Evolutionary conservation across 2,888 invertebrate species (phyloP), one percentile per base, ranked within the genome.

Genomic region (Drosophila robusta): DNA sequence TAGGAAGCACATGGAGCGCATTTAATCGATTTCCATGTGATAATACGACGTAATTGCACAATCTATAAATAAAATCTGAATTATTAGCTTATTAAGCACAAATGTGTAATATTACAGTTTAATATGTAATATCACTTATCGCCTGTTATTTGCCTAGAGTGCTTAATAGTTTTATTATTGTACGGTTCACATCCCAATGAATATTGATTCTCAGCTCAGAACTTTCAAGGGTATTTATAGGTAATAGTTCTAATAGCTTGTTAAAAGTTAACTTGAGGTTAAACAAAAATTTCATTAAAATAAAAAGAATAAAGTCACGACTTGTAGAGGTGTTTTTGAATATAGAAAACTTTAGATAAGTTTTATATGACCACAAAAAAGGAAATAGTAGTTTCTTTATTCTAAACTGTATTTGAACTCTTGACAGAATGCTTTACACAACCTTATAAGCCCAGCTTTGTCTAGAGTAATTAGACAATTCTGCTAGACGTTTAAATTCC

Each of bases 31-130:
- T 56, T 58, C 9, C 18, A 36, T 32, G 38, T 34, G 44, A 51
- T 68, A 55, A 46, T 66, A 24, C 38, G 49, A 44, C 61, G 73
- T 61, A 65, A 74, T 44, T 54, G 45, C 42, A 24, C 14, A 73
- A 78, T 74, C 78, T 78, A 58, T 67, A 55, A 56, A 68, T 57
- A 54, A 56, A 52, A 72, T 74, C 68, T 41, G 8, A 32, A 38
- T 38, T 51, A 73, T 72, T 57, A 54, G 49, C 65, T 16, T 39
- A 54, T 36, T 22, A 5, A 3, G 2, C 11, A 38, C 26, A 38
- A 22, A 34, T 46, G n/a, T 14, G 8, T 38, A 49, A 14, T 34
- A 36, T 16, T 56, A 22, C n/a, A 39, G 5, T 46, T n/a, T 9
- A 18, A 44, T 56, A 39, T 56, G 47, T 66, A 57, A 70, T 51